phyloP scores from a whole-genome alignment of 1,140 invertebrate species.

The Hylaeus anthracinus region DNA sequence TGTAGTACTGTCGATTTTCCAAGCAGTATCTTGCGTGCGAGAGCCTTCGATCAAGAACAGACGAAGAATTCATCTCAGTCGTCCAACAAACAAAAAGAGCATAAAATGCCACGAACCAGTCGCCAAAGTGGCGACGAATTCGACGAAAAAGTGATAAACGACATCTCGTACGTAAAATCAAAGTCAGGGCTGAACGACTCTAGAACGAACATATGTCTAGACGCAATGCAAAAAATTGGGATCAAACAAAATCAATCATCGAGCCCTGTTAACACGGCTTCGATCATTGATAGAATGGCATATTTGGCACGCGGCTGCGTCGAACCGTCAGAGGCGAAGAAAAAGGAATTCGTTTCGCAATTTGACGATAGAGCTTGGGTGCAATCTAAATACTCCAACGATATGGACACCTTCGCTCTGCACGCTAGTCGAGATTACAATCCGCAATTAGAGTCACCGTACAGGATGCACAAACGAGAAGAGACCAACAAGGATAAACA shows the following conservation, averaged over 20 bases:
- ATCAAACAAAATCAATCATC: not conserved
- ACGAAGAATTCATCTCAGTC: too few species aligned
- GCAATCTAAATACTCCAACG: not conserved
- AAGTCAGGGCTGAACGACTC: not conserved
- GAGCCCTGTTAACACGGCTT: not conserved
- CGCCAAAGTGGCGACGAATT: not conserved
- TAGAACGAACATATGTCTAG: too few species aligned
- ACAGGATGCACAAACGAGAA: conserved; percentile 20
- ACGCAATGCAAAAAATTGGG: not conserved
- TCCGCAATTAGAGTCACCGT: conserved; percentile 12
- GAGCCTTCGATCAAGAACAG: too few species aligned
- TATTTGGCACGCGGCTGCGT: conserved; percentile 38
- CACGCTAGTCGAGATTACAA: conserved; percentile 27
- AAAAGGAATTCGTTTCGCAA: conserved; percentile 40
- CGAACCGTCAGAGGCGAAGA: not conserved
- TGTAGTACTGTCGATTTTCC: not conserved
- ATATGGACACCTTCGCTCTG: conserved; percentile 39
- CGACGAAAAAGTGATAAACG: conserved; percentile 28
- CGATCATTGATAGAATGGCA: conserved; percentile 32
- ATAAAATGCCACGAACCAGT: not conserved
- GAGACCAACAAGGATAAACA: not conserved
- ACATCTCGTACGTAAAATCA: conserved; percentile 21
- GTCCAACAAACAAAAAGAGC: not conserved
- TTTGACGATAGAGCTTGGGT: not conserved
- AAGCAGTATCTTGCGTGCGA: too few species aligned